Conservation (phyloP, 2,113 vertebrate genomes). For the Lipophrys pholis region DNA sequence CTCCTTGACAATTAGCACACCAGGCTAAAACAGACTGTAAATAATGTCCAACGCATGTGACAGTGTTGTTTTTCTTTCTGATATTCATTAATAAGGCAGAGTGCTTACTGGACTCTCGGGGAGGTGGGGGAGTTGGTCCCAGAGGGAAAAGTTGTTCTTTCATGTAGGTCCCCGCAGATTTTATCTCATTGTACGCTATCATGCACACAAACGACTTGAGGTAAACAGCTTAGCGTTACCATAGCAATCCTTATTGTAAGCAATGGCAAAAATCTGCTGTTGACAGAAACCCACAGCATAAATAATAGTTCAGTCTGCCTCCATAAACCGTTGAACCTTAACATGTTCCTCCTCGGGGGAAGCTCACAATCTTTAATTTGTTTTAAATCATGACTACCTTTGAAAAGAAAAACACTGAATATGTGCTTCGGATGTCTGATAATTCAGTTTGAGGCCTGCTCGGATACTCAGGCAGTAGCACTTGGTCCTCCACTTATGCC, state of each 20-base stretch:
- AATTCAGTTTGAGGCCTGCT: slow-evolving; percentile 33
- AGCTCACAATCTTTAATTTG: slow-evolving; percentile 49
- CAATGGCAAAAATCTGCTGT: slow-evolving; percentile 67
- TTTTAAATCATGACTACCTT: slow-evolving; percentile 44
- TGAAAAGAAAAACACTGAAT: slow-evolving; percentile 44
- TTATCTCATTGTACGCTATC: slow-evolving; percentile 82
- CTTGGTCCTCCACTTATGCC: slow-evolving; percentile 26
- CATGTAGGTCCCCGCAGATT: slow-evolving; percentile 84
- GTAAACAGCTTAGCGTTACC: slow-evolving; percentile 85
- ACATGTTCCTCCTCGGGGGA: slow-evolving; percentile 51
- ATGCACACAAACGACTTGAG: slow-evolving; percentile 83
- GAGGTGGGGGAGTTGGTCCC: slow-evolving; percentile 75
- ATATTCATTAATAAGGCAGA: slow-evolving; percentile 83
- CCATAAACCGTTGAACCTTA: slow-evolving; percentile 57
- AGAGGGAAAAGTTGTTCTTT: slow-evolving; percentile 81
- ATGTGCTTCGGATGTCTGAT: slow-evolving; percentile 46
- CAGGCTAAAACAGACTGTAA: slow-evolving; percentile 75
- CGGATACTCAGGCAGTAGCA: slow-evolving; percentile 28
- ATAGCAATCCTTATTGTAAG: slow-evolving; percentile 83
- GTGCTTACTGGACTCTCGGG: slow-evolving; percentile 73
- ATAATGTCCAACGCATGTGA: slow-evolving; percentile 75
- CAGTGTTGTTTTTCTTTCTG: slow-evolving; percentile 83
- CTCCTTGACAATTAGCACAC: slow-evolving; percentile 79
- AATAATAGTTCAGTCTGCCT: slow-evolving; percentile 72
- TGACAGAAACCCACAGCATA: slow-evolving; percentile 68